A percentile compares a stretch with the other conserved stretches of the same genome.
Conservation (phyloP, 2,888 invertebrate species). For the Prosopocoilus inquinatus region DNA sequence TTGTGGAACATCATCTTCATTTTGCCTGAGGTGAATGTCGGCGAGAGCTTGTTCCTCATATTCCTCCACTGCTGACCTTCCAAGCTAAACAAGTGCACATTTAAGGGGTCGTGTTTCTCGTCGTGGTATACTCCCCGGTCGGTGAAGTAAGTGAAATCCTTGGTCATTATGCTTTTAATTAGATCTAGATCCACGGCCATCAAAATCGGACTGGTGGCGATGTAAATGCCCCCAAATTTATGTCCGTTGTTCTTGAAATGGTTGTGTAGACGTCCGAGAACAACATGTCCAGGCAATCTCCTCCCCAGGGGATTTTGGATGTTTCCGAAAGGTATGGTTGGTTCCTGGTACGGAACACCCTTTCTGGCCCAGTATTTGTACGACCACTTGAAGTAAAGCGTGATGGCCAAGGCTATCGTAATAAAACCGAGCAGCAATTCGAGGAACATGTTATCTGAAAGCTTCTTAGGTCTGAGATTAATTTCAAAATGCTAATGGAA, state of each 20-base stretch:
- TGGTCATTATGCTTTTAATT: conserved; percentile 47
- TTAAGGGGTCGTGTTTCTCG: conserved; percentile 46
- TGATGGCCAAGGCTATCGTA: background rate
- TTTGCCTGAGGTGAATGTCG: conserved; percentile 54
- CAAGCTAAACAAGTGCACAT: conserved; percentile 44
- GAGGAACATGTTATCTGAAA: background rate
- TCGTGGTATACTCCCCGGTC: conserved; percentile 49
- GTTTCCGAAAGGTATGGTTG: conserved; percentile 2
- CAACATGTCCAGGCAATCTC: background rate
- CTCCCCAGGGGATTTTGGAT: background rate
- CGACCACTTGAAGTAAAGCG: conserved; percentile 7
- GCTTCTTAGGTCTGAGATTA: no score
- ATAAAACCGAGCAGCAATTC: background rate
- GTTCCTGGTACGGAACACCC: background rate
- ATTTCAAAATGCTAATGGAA: no score
- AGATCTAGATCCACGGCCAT: conserved; percentile 41
- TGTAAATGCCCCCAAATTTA: conserved; percentile 18
- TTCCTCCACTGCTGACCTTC: conserved; percentile 53
- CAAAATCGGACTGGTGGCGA: conserved; percentile 25
- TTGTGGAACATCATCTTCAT: conserved; percentile 52
- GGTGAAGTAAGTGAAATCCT: conserved; percentile 50
- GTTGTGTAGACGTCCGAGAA: conserved; percentile 4
- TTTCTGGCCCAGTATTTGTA: conserved; percentile 9
- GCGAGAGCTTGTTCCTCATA: conserved; percentile 52
- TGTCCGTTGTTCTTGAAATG: conserved; percentile 19